Evolutionary conservation across 2,113 vertebrate genomes (phyloP).

Genomic region (Todiramphus chloris): DNA sequence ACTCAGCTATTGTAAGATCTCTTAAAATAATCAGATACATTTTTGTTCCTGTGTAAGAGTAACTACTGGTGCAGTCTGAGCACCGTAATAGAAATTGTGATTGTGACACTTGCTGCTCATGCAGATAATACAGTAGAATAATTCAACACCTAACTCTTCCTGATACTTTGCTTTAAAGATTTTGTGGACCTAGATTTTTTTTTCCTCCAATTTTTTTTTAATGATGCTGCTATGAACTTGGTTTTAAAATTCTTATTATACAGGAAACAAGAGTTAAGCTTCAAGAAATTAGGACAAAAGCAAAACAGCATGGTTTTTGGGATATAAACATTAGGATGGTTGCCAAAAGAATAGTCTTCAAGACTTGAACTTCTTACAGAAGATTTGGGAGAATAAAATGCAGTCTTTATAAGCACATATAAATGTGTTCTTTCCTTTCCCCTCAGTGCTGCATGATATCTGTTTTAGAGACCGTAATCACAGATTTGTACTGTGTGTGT

Average conservation of each 20-base stretch:
- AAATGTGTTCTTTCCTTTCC: background rate
- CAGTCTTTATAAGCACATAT: background rate
- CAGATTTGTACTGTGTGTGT: background rate
- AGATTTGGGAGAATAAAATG: background rate
- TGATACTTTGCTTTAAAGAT: background rate
- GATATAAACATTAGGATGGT: background rate
- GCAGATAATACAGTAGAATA: background rate
- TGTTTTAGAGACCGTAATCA: background rate
- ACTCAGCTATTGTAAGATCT: background rate
- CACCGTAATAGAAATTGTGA: background rate
- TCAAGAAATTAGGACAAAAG: background rate
- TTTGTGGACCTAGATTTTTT: background rate
- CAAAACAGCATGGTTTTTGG: background rate
- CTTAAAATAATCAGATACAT: background rate
- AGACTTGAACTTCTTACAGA: background rate
- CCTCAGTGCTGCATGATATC: fast-evolving
- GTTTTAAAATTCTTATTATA: background rate
- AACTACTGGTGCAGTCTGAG: background rate
- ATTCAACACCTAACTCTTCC: background rate
- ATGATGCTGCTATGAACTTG: background rate
- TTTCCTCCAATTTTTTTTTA: background rate
- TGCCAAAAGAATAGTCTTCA: background rate
- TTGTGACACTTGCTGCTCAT: background rate
- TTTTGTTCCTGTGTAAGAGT: background rate
- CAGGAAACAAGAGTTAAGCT: background rate